Base-by-base conservation (phyloP, 2,113 vertebrate species). In the Sinocyclocheilus anophthalmus region DNA sequence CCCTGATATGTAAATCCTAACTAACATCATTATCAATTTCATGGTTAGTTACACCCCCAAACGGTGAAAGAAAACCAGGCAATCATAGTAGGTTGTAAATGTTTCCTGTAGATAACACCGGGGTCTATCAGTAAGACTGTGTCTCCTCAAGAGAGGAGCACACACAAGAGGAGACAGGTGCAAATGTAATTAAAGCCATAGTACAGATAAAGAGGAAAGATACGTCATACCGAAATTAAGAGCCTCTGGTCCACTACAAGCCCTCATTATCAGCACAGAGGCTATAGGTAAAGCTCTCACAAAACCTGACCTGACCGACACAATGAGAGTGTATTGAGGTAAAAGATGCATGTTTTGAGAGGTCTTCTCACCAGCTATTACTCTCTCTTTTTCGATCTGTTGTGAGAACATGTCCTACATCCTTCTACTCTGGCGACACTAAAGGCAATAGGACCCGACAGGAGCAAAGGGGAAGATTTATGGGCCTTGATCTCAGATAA, bases 131-230 rank as follows among this genome's bases (percentile, higher is more conserved):
- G 91, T 90, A 80, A 84, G 90, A 83, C 93, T 95, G 94, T 53
- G 87, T 83, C 92, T 86, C 85, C 92, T 94, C 94, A 94, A 90
- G 89, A 10, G 5, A 83, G 63, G 73, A 37, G 83, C 50, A 85
- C 84, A 92, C 91, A 89, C 90, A 88, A 91, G 93, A 94, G 93
- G 94, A 94, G 94, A 95, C 94, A 94, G 89, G 92, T 93, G 93
- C 89, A 94, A 94, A 94, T 94, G 87, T 91, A 89, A 94, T 94
- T 94, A 94, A 86, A 91, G 86, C 81, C 80, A 65, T 55, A 84
- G 89, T 87, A 89, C 89, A 93, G 92, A 91, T 91, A 87, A 91
- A 92, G 80, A 83, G 84, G n/a, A 84, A 30, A 42, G 61, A 61
- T 70, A 33, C 65, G 86, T 86, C 65, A 76, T 53, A 70, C 30